Evolutionary conservation across 2,888 invertebrate genomes (phyloP).

Genomic region (Clusia tigrina): DNA sequence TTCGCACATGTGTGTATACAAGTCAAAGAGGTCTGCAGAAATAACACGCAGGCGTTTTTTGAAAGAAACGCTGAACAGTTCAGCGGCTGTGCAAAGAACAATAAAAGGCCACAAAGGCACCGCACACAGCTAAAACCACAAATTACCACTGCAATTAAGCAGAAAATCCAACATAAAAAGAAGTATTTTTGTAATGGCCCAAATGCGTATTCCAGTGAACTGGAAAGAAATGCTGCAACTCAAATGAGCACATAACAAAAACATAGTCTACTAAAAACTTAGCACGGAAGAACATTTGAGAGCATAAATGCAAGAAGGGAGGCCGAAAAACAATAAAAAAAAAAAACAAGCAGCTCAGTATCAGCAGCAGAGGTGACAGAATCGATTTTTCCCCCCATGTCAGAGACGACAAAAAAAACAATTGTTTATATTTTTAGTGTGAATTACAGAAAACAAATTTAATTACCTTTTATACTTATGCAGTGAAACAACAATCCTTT

Average conservation of each 20-base stretch:
- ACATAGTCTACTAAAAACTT: not conserved
- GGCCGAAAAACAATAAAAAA: not conserved
- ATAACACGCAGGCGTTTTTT: too few species aligned
- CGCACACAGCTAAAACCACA: too few species aligned
- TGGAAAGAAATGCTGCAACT: not conserved
- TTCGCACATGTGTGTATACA: too few species aligned
- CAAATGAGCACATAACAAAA: not conserved
- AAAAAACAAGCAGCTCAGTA: not conserved
- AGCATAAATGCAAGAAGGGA: not conserved
- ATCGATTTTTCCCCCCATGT: not conserved
- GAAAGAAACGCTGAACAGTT: too few species aligned
- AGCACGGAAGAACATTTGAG: not conserved
- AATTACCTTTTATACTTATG: slow-evolving; percentile 5
- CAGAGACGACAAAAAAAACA: not conserved
- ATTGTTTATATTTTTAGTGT: not conserved
- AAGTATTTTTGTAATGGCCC: too few species aligned
- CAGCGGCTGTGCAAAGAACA: too few species aligned
- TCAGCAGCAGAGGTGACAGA: slow-evolving; percentile 2
- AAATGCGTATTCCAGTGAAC: too few species aligned
- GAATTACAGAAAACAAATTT: not conserved
- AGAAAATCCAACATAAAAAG: too few species aligned
- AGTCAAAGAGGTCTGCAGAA: too few species aligned
- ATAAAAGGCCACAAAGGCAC: not conserved
- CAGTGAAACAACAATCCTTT: not conserved
- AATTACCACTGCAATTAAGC: too few species aligned